Percentiles rank a stretch among this genome's conserved stretches.
Evolutionary conservation across 2,113 vertebrate genomes (phyloP).

Genomic region (Indri indri): DNA sequence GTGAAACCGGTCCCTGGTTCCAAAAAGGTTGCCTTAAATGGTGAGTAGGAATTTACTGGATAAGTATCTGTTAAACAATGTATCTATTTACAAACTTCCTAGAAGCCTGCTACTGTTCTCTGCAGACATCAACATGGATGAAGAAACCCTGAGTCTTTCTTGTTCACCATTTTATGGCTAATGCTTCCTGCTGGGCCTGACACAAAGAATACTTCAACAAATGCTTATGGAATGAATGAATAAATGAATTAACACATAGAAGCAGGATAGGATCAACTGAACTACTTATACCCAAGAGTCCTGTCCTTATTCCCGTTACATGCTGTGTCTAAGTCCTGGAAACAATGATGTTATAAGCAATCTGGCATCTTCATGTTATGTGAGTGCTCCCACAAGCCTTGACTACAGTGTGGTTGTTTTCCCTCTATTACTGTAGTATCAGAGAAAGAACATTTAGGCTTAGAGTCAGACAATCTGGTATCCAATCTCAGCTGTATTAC

Average conservation of each 20-base stretch:
- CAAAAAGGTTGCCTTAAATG: slow-evolving; percentile 11
- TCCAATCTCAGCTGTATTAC: background rate
- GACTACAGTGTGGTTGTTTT: background rate
- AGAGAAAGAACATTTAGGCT: slow-evolving; percentile 5
- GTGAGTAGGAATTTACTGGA: slow-evolving; percentile 52
- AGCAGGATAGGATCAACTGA: background rate
- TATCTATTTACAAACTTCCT: slow-evolving; percentile 67
- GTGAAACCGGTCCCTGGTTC: too few relatives aligned
- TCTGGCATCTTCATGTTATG: background rate
- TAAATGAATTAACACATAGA: slow-evolving; percentile 48
- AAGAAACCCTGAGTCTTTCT: slow-evolving; percentile 47
- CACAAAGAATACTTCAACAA: slow-evolving; percentile 53
- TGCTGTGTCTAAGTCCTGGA: background rate
- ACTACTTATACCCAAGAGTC: slow-evolving; percentile 22
- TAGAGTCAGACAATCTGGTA: background rate
- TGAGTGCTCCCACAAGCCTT: background rate
- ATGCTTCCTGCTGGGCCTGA: slow-evolving; percentile 49
- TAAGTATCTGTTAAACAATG: slow-evolving; percentile 53
- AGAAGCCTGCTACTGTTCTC: slow-evolving; percentile 22
- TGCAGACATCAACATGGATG: slow-evolving; percentile 32
- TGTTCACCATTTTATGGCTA: slow-evolving; percentile 41
- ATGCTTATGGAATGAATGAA: slow-evolving; percentile 61
- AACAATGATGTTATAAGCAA: background rate
- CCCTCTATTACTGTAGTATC: background rate
- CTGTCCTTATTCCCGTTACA: slow-evolving; percentile 14